Base-by-base conservation (phyloP, 2,888 invertebrate genomes). In the Oxystoma pomonae region DNA sequence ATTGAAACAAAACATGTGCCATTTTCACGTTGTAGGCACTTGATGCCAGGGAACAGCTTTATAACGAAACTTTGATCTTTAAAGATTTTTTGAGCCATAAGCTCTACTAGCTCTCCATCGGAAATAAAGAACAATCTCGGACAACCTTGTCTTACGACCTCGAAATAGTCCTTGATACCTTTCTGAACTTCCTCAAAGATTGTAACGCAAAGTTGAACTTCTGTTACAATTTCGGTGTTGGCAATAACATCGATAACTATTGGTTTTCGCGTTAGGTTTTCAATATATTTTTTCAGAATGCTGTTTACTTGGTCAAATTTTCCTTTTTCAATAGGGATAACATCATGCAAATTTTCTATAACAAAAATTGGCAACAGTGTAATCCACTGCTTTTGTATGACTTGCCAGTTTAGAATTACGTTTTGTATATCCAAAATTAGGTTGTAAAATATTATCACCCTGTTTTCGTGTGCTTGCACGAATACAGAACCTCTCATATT, bases 41-140 rank as follows among this genome's bases (percentile, higher is more conserved):
- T 85, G 63, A 93, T 91, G 58, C 90, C 92, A 79, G 91, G 91
- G 78, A 93, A 93, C 77, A 91, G 90, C 80, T 92, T 93, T 75
- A 88, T 89, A 61, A 93, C 80, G 82, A 92, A 60, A 16, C 19
- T 57, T 16, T 52, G 57, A 35, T 56, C n/a, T 20, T 16, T 20
- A 17, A 62, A 35, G 16, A 59, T 90, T 74, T 91, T 89, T 80
- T 90, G 91, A 7, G 92, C 90, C 65, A 94, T 82, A 72, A 94
- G 91, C 78, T 92, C 91, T 68, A 94, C 82, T 83, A 94, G 86
- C 80, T 94, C 94, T 73, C 92, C 90, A 76, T 94, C 92, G 1
- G 93, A 92, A 60, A 95, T 81, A 75, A 94, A 94, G 82, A 92
- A 94, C 75, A 94, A 92, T 75, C 94, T 85, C 49, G 92, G 89